Conservation (phyloP, 30 jellyfish, hydroid and myxozoan species). For the Pseudorhiza aurosa region DNA sequence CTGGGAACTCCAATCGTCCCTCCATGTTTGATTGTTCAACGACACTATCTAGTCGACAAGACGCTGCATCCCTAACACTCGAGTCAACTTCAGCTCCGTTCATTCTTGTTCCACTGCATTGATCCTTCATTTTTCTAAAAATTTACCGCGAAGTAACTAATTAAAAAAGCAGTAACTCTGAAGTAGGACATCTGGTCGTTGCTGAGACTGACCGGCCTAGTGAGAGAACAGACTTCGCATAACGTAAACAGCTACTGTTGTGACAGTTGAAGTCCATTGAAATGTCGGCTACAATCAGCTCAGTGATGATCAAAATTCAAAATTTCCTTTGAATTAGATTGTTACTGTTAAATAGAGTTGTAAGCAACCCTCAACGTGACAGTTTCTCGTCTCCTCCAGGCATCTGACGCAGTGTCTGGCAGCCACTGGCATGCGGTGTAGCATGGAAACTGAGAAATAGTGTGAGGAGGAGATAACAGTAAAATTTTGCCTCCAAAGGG, state of each 20-base stretch:
- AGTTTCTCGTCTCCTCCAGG: no score
- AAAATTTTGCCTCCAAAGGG: no score
- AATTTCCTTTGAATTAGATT: slow-evolving; percentile 3
- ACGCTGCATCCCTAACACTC: background rate
- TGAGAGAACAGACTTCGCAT: background rate
- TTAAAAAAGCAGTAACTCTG: background rate
- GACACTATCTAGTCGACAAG: background rate
- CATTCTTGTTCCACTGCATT: slow-evolving; percentile 2
- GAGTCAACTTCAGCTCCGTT: slow-evolving; percentile 7
- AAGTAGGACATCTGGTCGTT: background rate
- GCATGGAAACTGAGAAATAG: no score
- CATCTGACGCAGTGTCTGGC: no score
- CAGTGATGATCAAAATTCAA: slow-evolving; percentile 17
- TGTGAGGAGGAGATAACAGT: no score
- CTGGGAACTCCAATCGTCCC: slow-evolving; percentile 30
- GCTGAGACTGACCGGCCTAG: background rate
- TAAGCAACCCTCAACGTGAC: no score
- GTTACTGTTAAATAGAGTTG: no score
- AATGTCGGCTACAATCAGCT: slow-evolving; percentile 2
- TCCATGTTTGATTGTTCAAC: slow-evolving; percentile 17
- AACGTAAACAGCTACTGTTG: slow-evolving; percentile 15
- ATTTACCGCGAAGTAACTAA: background rate
- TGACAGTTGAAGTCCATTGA: background rate
- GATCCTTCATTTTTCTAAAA: slow-evolving; percentile 23
- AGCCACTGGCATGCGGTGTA: no score